Conservation (phyloP, 2,113 vertebrate genomes). For the Perognathus longimembris region DNA sequence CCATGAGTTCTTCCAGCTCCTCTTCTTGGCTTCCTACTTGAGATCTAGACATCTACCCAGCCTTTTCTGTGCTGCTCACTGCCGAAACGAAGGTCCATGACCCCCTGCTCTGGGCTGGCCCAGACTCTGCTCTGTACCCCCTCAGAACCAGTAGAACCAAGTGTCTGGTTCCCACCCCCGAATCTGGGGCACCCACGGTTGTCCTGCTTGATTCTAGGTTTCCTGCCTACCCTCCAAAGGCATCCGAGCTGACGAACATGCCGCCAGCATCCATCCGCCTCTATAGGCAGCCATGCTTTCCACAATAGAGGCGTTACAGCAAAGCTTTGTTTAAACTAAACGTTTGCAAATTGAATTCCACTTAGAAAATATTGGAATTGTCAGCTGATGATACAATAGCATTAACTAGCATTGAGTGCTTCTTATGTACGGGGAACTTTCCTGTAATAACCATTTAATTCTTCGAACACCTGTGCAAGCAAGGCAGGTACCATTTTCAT, state of each 20-base stretch:
- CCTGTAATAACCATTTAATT: background rate
- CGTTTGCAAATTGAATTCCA: conserved; percentile 28
- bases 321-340: conserved; percentile 30
- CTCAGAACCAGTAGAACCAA: background rate
- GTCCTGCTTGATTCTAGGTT: background rate
- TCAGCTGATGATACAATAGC: background rate
- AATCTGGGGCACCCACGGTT: background rate
- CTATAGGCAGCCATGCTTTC: background rate
- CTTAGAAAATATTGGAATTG: conserved; percentile 39
- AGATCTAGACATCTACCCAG: background rate
- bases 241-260: background rate
- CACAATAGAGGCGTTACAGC: background rate
- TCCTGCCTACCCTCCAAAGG: fast-evolving
- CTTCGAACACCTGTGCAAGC: background rate
- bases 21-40: background rate
- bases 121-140: background rate
- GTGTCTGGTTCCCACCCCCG: background rate
- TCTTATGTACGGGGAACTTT: background rate
- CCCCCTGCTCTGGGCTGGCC: background rate
- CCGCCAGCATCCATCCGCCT: background rate
- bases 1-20: background rate
- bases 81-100: background rate
- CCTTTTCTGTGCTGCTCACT: background rate
- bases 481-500: background rate
- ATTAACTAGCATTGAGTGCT: background rate